Evolutionary conservation across 1,140 invertebrate species (phyloP).

Genomic region (Hypsibius dujardini): DNA sequence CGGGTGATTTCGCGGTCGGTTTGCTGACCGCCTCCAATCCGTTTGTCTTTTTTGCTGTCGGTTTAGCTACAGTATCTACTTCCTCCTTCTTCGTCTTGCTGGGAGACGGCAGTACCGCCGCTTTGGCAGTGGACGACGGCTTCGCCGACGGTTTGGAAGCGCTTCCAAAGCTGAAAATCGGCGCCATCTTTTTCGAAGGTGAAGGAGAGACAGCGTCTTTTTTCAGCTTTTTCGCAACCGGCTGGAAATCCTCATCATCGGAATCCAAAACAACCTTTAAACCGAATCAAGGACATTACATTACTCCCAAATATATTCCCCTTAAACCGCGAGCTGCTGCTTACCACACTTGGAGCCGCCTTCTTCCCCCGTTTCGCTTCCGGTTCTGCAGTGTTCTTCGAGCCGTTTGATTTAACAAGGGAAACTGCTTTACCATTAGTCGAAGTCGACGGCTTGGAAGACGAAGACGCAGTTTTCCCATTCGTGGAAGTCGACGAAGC

Average conservation of each 20-base stretch:
- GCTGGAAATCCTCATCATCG: background rate
- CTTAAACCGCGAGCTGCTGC: background rate
- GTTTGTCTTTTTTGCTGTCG: background rate
- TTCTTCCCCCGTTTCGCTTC: no score
- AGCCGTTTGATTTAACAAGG: no score
- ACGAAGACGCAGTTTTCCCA: background rate
- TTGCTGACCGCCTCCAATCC: background rate
- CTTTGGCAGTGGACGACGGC: background rate
- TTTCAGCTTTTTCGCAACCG: background rate
- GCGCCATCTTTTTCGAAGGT: no score
- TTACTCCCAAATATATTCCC: background rate
- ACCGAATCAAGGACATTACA: no score
- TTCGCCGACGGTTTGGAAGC: background rate
- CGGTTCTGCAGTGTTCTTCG: no score
- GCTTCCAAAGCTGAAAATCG: no score
- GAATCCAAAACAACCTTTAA: background rate
- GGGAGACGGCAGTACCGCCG: background rate
- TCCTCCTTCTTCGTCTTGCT: no score
- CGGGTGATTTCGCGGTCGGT: background rate
- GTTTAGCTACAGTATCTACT: background rate
- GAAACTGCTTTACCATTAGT: background rate
- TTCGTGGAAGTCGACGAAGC: background rate
- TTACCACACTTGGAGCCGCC: no score
- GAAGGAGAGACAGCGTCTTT: background rate
- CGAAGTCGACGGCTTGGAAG: background rate